A percentile compares a stretch with the other conserved stretches of the same genome.
Evolutionary conservation across 2,888 invertebrate species (phyloP).

Genomic region (Diploptera punctata): DNA sequence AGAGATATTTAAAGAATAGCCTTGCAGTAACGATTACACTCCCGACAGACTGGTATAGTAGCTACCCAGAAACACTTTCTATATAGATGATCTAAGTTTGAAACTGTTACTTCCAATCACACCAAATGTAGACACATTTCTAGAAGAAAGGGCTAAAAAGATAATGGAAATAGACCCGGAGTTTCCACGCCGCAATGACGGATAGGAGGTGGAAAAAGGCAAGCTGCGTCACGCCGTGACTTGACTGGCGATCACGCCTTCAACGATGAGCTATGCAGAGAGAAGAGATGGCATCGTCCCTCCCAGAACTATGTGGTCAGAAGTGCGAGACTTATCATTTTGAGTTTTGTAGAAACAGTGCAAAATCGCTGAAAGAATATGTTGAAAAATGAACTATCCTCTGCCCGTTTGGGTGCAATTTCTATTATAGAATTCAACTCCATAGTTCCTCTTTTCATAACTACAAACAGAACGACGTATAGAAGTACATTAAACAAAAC

Average conservation of each 20-base stretch:
- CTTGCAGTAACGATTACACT: background rate
- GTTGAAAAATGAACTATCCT: background rate
- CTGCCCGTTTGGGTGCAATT: background rate
- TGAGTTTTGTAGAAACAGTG: background rate
- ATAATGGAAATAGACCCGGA: background rate
- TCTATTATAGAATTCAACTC: too few species aligned
- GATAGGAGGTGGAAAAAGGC: background rate
- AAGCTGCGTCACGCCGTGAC: background rate
- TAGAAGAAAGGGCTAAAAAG: background rate
- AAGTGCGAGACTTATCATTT: slow-evolving; percentile 3
- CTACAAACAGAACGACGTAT: too few species aligned
- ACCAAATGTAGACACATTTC: background rate
- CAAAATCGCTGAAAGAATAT: background rate
- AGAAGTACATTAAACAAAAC: too few species aligned
- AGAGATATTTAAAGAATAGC: background rate
- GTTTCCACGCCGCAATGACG: background rate
- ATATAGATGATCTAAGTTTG: background rate
- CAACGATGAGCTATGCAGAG: background rate
- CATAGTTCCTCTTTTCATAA: too few species aligned
- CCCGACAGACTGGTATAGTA: background rate
- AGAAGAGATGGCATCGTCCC: slow-evolving; percentile 1
- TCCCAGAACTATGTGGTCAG: slow-evolving; percentile 3
- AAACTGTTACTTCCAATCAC: slow-evolving; percentile 6
- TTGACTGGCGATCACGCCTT: background rate
- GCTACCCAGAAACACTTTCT: too few species aligned